A percentile compares a stretch with the other conserved stretches of the same genome.
Conservation (phyloP, 2,888 invertebrate genomes). For the Pandemis heparana region DNA sequence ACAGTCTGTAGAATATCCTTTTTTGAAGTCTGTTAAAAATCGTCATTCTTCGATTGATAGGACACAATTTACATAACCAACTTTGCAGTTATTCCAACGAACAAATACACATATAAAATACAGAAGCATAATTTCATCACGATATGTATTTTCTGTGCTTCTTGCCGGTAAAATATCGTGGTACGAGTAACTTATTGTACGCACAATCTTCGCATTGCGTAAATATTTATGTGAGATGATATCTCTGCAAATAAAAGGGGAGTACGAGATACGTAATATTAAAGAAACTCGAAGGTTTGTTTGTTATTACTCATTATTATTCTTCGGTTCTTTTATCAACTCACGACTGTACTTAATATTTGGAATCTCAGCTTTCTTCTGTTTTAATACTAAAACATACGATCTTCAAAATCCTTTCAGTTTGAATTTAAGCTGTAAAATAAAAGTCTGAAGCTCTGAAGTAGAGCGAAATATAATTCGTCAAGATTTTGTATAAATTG, state of each 20-base stretch:
- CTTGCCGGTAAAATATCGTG: constrained; percentile 29
- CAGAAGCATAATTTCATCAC: background rate
- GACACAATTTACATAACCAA: background rate
- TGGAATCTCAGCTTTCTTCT: background rate
- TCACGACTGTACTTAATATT: background rate
- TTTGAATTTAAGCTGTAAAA: too few species aligned
- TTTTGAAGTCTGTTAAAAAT: background rate
- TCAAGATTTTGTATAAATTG: too few species aligned
- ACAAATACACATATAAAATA: constrained; percentile 2
- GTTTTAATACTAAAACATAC: too few species aligned
- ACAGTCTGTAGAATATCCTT: too few species aligned
- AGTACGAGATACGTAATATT: constrained; percentile 21
- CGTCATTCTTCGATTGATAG: background rate
- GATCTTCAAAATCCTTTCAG: too few species aligned
- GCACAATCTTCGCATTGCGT: constrained; percentile 17
- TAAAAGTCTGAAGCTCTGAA: too few species aligned
- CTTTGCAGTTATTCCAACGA: background rate
- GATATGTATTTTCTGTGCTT: constrained; percentile 15
- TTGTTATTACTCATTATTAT: constrained; percentile 18
- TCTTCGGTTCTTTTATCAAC: background rate
- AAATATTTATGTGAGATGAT: constrained; percentile 39
- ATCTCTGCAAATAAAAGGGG: constrained; percentile 35
- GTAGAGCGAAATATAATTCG: too few species aligned
- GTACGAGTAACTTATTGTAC: constrained; percentile 1
- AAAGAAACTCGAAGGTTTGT: constrained; percentile 1